Percentiles rank a stretch among this genome's conserved stretches.
These are phyloP conservation scores for Ceyx melanurus DNA, from an alignment of 2,113 vertebrate species.

Conservation along the genomic window DNA sequence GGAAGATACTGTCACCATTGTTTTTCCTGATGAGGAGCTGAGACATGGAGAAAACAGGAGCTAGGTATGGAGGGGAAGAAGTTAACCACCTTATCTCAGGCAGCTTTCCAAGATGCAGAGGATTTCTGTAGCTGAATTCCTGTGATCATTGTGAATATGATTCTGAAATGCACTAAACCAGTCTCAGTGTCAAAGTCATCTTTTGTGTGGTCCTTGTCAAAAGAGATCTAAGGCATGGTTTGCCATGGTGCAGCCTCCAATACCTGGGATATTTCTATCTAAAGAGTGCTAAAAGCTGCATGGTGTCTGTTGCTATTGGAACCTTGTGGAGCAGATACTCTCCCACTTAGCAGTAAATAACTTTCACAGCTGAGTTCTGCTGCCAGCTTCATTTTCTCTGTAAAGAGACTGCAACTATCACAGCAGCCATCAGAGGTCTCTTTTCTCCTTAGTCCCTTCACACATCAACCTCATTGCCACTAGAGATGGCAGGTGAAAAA, in stretches of 20 bases:
- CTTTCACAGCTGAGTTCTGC: neutral
- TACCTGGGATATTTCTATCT: neutral
- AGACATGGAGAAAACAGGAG: neutral
- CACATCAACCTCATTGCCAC: neutral
- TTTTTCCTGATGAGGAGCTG: neutral
- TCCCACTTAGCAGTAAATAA: neutral
- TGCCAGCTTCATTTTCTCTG: neutral
- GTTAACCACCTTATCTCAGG: neutral
- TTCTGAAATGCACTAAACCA: neutral
- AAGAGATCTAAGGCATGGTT: neutral
- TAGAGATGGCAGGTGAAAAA: neutral
- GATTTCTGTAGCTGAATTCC: neutral
- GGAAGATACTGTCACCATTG: neutral
- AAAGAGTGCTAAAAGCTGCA: neutral
- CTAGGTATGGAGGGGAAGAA: neutral
- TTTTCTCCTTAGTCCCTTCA: constrained; percentile 39
- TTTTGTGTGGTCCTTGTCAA: neutral
- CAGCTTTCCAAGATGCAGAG: neutral
- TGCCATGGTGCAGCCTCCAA: neutral
- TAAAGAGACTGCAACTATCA: constrained; percentile 5
- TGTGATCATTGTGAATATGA: neutral
- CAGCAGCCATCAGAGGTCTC: constrained; percentile 71
- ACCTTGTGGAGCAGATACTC: neutral
- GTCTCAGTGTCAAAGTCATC: neutral
- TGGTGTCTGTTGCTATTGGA: neutral